Conservation (phyloP, 2,888 invertebrate species). For the Conistra vaccinii region DNA sequence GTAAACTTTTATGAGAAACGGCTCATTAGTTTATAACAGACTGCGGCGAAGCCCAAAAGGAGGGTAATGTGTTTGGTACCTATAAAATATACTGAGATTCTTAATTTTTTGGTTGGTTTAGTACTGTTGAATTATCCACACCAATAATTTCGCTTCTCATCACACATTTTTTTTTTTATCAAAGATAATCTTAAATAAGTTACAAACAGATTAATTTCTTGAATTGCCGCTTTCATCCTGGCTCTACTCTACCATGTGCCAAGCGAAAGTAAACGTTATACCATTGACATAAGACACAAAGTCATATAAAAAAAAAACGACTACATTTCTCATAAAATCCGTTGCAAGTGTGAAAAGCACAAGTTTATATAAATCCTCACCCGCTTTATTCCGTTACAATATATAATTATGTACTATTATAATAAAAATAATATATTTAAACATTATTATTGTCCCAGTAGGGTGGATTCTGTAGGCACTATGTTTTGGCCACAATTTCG, state of each 20-base stretch:
- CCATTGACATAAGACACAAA: background rate
- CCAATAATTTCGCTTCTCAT: background rate
- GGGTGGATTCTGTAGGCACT: constrained; percentile 60
- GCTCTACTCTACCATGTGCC: background rate
- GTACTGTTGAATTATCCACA: background rate
- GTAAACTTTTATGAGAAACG: constrained; percentile 27
- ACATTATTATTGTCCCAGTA: constrained; percentile 63
- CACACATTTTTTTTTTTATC: background rate
- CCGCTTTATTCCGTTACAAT: constrained; percentile 68
- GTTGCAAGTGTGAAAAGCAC: constrained; percentile 51
- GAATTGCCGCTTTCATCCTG: background rate
- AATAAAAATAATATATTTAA: constrained; percentile 49
- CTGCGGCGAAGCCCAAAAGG: background rate
- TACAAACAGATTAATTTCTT: background rate
- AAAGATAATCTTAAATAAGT: background rate
- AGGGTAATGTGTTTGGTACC: background rate
- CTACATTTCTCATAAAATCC: constrained; percentile 23
- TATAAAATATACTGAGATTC: constrained; percentile 40
- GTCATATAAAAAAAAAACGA: background rate
- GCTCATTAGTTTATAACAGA: background rate
- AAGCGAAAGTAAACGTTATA: constrained; percentile 5
- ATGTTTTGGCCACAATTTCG: constrained; percentile 42
- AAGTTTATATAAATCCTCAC: constrained; percentile 66
- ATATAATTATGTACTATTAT: constrained; percentile 51
- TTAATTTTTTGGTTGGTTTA: background rate